Percentiles rank a stretch among this genome's conserved stretches.
Evolutionary conservation across 1,140 invertebrate species (phyloP).

Genomic region (Trichonephila clavata): DNA sequence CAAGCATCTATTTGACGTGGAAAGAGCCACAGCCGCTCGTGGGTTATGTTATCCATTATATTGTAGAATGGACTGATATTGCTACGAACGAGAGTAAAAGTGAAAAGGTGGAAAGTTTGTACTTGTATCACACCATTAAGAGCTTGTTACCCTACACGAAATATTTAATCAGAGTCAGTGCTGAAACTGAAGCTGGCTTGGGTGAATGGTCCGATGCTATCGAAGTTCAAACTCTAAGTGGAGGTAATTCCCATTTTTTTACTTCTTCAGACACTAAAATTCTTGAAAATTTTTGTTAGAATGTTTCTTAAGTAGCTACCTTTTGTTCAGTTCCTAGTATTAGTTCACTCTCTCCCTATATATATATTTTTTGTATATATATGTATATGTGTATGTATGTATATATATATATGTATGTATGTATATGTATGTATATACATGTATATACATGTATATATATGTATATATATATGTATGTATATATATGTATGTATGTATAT

Average conservation of each 20-base stretch:
- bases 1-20: constrained; percentile 32
- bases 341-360: no score
- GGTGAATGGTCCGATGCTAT: background rate
- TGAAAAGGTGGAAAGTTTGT: background rate
- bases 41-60: background rate
- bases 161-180: background rate
- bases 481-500: no score
- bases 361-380: no score
- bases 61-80: background rate
- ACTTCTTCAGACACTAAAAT: background rate
- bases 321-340: no score
- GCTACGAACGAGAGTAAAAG: no score
- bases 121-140: background rate
- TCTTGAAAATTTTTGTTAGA: no score
- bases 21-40: background rate
- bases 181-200: background rate
- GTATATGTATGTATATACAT: no score
- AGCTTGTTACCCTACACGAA: background rate
- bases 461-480: no score
- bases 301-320: no score
- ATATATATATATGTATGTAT: no score
- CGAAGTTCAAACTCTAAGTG: background rate
- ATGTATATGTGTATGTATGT: no score
- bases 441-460: no score
- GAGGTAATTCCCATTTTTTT: background rate